Conservation (phyloP, 2,888 invertebrate species). For the Drosophila atripex region DNA sequence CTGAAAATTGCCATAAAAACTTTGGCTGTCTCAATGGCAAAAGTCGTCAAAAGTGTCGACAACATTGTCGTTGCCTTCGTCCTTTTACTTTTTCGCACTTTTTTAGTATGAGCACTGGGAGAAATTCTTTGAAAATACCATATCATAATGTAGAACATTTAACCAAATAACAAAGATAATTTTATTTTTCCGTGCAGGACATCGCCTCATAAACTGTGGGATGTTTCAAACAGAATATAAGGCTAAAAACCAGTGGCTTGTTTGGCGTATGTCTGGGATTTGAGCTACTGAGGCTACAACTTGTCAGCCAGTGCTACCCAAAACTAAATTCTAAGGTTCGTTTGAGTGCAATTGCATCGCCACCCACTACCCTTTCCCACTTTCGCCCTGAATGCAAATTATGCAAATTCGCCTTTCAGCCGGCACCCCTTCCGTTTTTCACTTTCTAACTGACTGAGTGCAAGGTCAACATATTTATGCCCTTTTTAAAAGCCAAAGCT, state of each 20-base stretch:
- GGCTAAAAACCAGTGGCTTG: conserved; percentile 11
- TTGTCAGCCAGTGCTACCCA: conserved; percentile 64
- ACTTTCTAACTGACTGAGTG: conserved; percentile 63
- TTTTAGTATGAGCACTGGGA: not conserved
- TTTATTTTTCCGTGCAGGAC: conserved; percentile 1
- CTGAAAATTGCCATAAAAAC: conserved; percentile 67
- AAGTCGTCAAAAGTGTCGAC: conserved; percentile 59
- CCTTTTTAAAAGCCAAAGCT: conserved; percentile 17
- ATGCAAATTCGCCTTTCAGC: conserved; percentile 67
- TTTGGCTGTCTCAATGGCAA: conserved; percentile 73
- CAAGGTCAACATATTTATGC: conserved; percentile 70
- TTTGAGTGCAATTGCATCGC: conserved; percentile 44
- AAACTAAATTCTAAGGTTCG: conserved; percentile 55
- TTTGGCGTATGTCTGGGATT: conserved; percentile 16
- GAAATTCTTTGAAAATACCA: not conserved
- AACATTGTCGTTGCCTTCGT: conserved; percentile 31
- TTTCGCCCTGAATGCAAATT: conserved; percentile 55
- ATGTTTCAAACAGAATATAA: conserved; percentile 23
- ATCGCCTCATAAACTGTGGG: conserved; percentile 50
- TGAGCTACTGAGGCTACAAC: conserved; percentile 57
- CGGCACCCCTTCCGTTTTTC: conserved; percentile 50
- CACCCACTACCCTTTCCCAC: not conserved
- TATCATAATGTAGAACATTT: not conserved
- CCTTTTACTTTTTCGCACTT: conserved; percentile 7
- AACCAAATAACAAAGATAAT: not conserved